phyloP scores from a whole-genome alignment of 2,113 vertebrate species.

The Peucedramus taeniatus region DNA sequence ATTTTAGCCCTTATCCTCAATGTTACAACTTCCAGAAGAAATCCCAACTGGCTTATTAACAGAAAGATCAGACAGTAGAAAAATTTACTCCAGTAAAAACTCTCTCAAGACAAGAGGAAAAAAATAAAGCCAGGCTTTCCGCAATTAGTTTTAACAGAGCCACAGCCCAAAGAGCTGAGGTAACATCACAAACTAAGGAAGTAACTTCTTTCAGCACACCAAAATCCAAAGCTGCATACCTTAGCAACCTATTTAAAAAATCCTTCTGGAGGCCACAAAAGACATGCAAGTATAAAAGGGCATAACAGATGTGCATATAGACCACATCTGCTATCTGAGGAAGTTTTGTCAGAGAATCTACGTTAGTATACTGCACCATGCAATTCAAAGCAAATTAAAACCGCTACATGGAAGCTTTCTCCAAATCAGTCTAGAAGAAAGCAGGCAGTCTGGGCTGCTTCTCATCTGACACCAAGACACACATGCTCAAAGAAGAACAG shows the following conservation, averaged over 20 bases:
- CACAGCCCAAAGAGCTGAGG: background rate
- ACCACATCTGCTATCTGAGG: background rate
- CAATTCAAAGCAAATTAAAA: background rate
- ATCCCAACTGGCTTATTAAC: background rate
- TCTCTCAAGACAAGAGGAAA: background rate
- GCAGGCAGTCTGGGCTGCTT: background rate
- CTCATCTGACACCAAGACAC: background rate
- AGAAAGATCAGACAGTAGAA: background rate
- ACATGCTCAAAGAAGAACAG: background rate
- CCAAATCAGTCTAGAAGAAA: background rate
- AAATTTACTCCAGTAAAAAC: background rate
- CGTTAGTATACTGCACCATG: fast-evolving
- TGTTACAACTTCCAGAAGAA: background rate
- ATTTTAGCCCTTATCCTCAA: background rate
- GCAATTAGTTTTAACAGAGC: background rate
- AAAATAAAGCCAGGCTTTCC: background rate
- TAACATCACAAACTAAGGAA: background rate
- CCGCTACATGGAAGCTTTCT: background rate
- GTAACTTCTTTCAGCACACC: background rate
- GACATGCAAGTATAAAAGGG: background rate
- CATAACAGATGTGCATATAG: background rate
- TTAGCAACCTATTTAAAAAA: background rate
- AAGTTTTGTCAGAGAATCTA: background rate
- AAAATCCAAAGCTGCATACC: background rate
- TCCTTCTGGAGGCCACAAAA: background rate